phyloP scores from a whole-genome alignment of 2,888 invertebrate genomes.

The Drosophila buzzatii region DNA sequence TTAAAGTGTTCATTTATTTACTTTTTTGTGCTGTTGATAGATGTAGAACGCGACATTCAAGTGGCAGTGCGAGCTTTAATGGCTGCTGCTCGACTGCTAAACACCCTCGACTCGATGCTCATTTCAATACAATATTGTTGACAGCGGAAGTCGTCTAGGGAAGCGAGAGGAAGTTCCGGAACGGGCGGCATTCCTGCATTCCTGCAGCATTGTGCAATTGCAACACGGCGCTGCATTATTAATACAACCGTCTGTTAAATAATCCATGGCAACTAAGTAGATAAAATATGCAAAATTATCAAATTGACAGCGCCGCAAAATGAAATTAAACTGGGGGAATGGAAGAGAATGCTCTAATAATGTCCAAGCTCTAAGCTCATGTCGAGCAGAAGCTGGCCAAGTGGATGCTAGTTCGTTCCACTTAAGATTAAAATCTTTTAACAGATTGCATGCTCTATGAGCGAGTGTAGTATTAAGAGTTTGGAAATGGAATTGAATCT shows the following conservation, averaged over 20 bases:
- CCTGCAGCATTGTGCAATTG: constrained; percentile 64
- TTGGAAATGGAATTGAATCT: too few relatives aligned
- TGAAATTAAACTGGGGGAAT: background rate
- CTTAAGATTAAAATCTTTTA: background rate
- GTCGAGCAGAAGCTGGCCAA: background rate
- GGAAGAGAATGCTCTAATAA: background rate
- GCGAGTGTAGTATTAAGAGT: background rate
- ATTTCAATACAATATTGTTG: background rate
- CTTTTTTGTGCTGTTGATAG: background rate
- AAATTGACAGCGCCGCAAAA: constrained; percentile 11
- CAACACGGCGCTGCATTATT: constrained; percentile 68
- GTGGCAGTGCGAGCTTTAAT: too few relatives aligned
- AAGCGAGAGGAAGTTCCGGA: background rate
- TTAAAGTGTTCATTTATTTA: constrained; percentile 25
- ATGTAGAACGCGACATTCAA: background rate
- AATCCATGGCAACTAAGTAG: constrained; percentile 50
- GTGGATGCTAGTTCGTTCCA: too few relatives aligned
- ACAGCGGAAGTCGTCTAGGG: background rate
- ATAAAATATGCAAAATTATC: constrained; percentile 25
- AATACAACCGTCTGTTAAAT: constrained; percentile 61
- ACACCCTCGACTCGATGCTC: background rate
- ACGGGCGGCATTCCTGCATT: constrained; percentile 34
- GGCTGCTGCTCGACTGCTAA: background rate
- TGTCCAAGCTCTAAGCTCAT: background rate
- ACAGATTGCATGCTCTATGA: background rate